Percentiles rank a stretch among this genome's conserved stretches.
phyloP scores from a whole-genome alignment of 2,113 vertebrate species.

The Prinia subflava region DNA sequence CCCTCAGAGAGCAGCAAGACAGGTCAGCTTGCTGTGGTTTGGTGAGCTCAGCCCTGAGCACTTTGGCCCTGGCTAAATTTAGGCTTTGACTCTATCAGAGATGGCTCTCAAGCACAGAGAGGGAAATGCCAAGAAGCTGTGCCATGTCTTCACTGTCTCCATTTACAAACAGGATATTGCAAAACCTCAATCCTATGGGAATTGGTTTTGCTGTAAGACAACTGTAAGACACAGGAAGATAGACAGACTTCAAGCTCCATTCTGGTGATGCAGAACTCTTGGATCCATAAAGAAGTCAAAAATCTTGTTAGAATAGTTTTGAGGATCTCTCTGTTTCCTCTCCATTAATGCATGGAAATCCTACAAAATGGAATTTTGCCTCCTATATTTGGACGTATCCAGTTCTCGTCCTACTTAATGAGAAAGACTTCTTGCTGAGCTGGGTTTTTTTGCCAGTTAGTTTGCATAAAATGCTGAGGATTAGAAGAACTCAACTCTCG shows the following conservation, averaged over 20 bases:
- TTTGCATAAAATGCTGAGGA: slow-evolving; percentile 32
- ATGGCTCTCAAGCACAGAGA: not conserved
- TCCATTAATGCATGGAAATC: not conserved
- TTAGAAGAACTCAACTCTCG: not conserved
- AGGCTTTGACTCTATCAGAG: not conserved
- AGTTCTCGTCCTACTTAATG: not conserved
- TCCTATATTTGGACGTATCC: not conserved
- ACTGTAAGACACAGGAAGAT: not conserved
- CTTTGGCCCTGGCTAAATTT: not conserved
- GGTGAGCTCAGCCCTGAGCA: not conserved
- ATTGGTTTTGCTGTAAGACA: not conserved
- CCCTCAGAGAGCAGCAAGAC: not conserved
- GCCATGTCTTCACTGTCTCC: not conserved
- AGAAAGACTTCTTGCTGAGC: not conserved
- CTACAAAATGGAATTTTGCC: not conserved
- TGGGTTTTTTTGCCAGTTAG: not conserved
- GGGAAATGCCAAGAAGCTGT: not conserved
- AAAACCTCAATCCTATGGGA: not conserved
- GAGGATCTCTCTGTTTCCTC: not conserved
- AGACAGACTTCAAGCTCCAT: not conserved
- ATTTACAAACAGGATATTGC: not conserved
- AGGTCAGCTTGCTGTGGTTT: not conserved
- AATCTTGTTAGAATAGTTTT: not conserved
- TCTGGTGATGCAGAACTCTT: not conserved
- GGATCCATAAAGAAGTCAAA: not conserved